Percentiles rank a stretch among this genome's conserved stretches.
Conservation (phyloP, 2,888 invertebrate genomes). For the Brachycybe producta region DNA sequence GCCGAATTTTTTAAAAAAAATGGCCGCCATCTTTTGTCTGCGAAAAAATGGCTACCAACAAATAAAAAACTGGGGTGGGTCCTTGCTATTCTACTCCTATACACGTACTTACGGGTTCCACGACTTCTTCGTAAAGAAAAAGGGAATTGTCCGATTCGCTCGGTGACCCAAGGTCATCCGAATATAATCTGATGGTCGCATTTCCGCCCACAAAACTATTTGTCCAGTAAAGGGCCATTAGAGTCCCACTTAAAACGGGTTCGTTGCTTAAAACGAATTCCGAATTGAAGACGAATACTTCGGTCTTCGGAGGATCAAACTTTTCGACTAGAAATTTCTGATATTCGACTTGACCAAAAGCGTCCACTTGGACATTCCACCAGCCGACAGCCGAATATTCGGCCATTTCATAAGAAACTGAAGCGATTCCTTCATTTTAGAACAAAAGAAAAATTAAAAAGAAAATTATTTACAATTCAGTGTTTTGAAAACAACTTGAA, state of each 20-base stretch:
- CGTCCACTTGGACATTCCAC: constrained; percentile 34
- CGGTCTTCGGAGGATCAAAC: constrained; percentile 30
- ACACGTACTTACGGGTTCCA: constrained; percentile 16
- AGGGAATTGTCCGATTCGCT: constrained; percentile 4
- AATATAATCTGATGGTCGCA: constrained; percentile 30
- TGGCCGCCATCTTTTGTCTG: too few species aligned
- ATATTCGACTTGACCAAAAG: constrained; percentile 27
- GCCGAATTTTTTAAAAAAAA: too few species aligned
- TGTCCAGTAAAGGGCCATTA: constrained; percentile 29
- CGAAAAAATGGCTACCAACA: too few species aligned
- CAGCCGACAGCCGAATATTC: constrained; percentile 25
- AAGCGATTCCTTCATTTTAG: constrained; percentile 30
- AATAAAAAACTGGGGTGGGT: too few species aligned
- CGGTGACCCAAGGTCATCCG: constrained; percentile 5
- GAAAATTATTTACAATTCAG: background rate
- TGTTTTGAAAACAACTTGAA: too few species aligned
- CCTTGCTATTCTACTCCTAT: too few species aligned
- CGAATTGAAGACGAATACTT: constrained; percentile 33
- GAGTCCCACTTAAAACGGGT: constrained; percentile 27
- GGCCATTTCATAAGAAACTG: constrained; percentile 22
- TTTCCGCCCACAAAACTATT: constrained; percentile 33
- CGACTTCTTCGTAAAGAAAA: constrained; percentile 14
- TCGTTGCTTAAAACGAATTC: constrained; percentile 31
- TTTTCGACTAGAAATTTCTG: constrained; percentile 31
- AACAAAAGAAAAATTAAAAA: background rate